Evolutionary conservation across 2,797 vertebrate species (phyloP).

Genomic region (Chelmon rostratus): DNA sequence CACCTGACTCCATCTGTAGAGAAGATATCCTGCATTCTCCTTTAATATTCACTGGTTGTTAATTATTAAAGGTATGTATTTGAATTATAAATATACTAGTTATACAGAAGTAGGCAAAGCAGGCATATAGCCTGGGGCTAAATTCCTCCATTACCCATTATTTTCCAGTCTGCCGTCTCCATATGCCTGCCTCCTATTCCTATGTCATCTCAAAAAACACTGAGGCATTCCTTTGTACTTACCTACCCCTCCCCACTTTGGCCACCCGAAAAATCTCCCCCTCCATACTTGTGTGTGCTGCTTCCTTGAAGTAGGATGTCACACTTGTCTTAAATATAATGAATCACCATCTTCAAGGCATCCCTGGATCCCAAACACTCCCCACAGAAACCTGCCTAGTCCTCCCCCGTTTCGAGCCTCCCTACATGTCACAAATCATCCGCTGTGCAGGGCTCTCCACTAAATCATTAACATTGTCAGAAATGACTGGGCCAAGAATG

Average conservation of each 20-base stretch:
- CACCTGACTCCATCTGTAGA: conserved; percentile 92
- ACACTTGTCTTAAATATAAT: conserved; percentile 99
- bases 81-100: conserved; percentile 99
- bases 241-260: conserved; percentile 92
- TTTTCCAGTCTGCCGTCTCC: conserved; percentile 98
- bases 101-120: conserved; percentile 99
- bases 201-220: conserved; percentile 96
- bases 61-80: conserved; percentile 99
- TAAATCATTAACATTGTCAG: conserved; percentile 99
- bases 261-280: conserved; percentile 88
- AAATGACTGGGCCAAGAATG: conserved; percentile 92
- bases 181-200: conserved; percentile 96
- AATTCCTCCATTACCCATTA: conserved; percentile 99
- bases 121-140: conserved; percentile 98
- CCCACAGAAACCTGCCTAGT: conserved; percentile 94
- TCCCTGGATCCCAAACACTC: conserved; percentile 97
- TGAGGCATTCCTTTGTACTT: conserved; percentile 97
- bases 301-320: conserved; percentile 99
- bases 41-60: conserved; percentile 99
- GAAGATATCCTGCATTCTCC: conserved; percentile 94
- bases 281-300: conserved; percentile 95
- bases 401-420: conserved; percentile 85
- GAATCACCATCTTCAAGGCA: conserved; percentile 98
- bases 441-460: conserved; percentile 91
- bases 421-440: conserved; percentile 98